Percentiles rank a stretch among this genome's conserved stretches.
Conservation (phyloP, 30 jellyfish, hydroid and myxozoan species). For the Turritopsis dohrnii region DNA sequence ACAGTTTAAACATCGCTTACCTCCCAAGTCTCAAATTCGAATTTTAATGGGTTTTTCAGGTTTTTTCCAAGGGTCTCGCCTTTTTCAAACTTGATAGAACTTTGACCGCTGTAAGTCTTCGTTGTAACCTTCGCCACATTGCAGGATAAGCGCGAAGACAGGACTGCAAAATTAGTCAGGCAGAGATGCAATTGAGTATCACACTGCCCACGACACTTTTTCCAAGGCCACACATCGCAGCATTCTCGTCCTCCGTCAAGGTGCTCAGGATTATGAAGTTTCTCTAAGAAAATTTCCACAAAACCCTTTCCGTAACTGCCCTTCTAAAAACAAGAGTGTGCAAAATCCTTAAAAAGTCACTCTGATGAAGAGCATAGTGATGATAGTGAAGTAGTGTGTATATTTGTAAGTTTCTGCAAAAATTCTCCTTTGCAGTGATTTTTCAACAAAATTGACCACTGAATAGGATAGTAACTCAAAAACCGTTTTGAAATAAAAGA, state of each 20-base stretch:
- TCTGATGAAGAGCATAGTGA: background rate
- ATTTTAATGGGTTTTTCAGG: background rate
- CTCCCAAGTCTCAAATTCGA: background rate
- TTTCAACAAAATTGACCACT: too few relatives aligned
- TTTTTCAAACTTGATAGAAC: background rate
- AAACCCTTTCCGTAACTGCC: background rate
- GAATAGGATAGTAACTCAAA: too few relatives aligned
- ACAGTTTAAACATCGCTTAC: background rate
- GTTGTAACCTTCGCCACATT: background rate
- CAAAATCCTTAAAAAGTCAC: background rate
- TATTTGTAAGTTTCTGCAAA: too few relatives aligned
- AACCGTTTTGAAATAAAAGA: too few relatives aligned
- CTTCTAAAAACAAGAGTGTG: background rate
- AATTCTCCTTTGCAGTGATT: too few relatives aligned
- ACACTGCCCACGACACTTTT: background rate
- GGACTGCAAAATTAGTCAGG: background rate
- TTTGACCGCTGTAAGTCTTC: background rate
- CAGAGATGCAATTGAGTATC: background rate
- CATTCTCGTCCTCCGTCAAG: slow-evolving; percentile 1
- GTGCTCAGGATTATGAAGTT: background rate
- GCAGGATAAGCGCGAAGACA: slow-evolving; percentile 5
- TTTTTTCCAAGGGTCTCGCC: background rate
- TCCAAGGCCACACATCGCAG: slow-evolving; percentile 8
- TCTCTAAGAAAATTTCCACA: background rate
- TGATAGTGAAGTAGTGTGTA: background rate